Conservation (phyloP, 2,797 vertebrate species). For the Lithobates sylvaticus region DNA sequence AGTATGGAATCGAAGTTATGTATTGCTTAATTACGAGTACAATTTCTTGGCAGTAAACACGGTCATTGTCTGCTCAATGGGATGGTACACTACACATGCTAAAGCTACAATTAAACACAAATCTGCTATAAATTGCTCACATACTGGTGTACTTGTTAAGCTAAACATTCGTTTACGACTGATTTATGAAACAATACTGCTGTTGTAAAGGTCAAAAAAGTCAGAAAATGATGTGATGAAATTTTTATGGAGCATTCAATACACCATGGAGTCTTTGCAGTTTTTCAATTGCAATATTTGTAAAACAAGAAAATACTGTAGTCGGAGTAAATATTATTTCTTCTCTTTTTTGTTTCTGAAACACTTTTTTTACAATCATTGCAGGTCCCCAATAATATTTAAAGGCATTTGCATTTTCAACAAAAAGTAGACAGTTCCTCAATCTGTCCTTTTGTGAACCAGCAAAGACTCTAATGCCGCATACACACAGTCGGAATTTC, state of each 20-base stretch:
- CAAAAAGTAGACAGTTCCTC: not conserved
- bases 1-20: constrained; percentile 61
- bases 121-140: constrained; percentile 48
- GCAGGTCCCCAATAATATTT: not conserved
- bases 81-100: constrained; percentile 51
- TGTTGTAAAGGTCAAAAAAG: constrained; percentile 53
- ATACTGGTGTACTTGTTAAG: constrained; percentile 38
- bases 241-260: constrained; percentile 14
- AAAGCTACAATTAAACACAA: constrained; percentile 52
- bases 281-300: not conserved
- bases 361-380: not conserved
- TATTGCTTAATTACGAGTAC: constrained; percentile 58
- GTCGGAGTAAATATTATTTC: not conserved
- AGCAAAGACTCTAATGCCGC: no score
- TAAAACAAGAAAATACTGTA: not conserved
- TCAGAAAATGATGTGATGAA: constrained; percentile 34
- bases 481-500: no score
- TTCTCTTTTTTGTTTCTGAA: not conserved
- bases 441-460: not conserved
- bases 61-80: constrained; percentile 55
- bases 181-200: constrained; percentile 43
- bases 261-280: not conserved
- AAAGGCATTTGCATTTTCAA: not conserved
- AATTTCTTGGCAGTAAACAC: constrained; percentile 59
- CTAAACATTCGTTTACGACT: constrained; percentile 40